Conservation (phyloP, 2,888 invertebrate genomes). For the Dryobotodes eremita region DNA sequence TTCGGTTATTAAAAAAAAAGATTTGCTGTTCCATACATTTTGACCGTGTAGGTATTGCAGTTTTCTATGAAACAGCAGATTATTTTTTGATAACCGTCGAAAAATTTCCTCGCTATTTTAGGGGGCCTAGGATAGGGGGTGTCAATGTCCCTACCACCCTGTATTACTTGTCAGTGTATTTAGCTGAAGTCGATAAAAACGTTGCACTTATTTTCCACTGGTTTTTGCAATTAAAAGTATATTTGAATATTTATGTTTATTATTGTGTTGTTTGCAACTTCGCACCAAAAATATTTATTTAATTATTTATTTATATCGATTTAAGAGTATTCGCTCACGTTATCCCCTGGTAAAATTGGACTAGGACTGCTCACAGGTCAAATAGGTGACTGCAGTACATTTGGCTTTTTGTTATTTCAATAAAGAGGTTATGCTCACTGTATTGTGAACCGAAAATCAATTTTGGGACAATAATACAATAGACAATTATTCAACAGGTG, state of each 20-base stretch:
- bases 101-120: too few relatives aligned
- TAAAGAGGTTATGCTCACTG: background rate
- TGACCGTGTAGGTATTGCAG: too few relatives aligned
- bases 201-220: background rate
- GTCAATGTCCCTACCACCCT: too few relatives aligned
- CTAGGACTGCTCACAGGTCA: background rate
- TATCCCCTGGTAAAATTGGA: background rate
- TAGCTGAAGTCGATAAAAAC: background rate
- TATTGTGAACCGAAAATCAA: background rate
- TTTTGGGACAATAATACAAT: slow-evolving; percentile 28
- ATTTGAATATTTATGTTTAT: background rate
- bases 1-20: too few relatives aligned
- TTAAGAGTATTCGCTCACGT: background rate
- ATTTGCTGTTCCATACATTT: too few relatives aligned
- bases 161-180: too few relatives aligned
- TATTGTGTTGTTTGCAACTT: too few relatives aligned
- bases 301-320: background rate
- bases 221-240: background rate
- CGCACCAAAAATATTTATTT: background rate
- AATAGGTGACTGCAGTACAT: background rate
- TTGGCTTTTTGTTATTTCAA: slow-evolving; percentile 8
- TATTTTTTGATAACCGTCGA: too few relatives aligned
- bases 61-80: too few relatives aligned
- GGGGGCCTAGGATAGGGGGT: too few relatives aligned
- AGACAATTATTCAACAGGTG: background rate